Evolutionary conservation across 2,888 invertebrate species (phyloP), one percentile per base, ranked within the genome.

Genomic region (Archips xylosteana): DNA sequence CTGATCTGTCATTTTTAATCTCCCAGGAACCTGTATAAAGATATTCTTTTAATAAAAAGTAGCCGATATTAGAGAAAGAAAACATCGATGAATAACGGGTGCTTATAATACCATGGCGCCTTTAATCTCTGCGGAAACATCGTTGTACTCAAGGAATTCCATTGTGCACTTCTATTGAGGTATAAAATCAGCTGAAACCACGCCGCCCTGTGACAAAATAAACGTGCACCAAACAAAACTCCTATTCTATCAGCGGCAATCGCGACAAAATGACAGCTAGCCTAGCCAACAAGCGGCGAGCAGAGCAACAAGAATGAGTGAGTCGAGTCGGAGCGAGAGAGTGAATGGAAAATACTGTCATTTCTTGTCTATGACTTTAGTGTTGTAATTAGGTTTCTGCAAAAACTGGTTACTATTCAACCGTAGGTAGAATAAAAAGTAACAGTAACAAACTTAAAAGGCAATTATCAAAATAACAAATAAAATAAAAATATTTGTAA

Each of bases 1-100:
- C 84, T 97, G 97, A 78, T 98, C 98, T 0, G 98, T 98, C 89
- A 99, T 96, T 90, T 99, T 99, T 49, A 99, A 90, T 75, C 98
- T 96, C 0, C 99, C 99, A 8, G 97, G 96, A 65, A 97, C 97
- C 99, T 99, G 84, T 36, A 85, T 84, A 71, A 63, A 13, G 23
- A 60, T 15, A 66, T 63, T 39, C 61, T 32, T 42, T 1, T 34
- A 4, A 63, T 92, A 92, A 78, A 75, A 79, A 70, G 64, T 70
- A 75, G 73, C 67, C 68, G 75, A 76, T 71, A 73, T 71, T 13
- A 70, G 70, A 63, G 47, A 42, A 77, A 67, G 61, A 70, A 70
- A 69, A 69, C 68, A 75, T 54, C 51, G 32, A 34, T 72, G 13
- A 34, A 69, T 61, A n/a, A 59, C 12, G 32, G 42, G 10, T 15